Conservation (phyloP, 2,888 invertebrate species). For the Pristionchus japonicus region DNA sequence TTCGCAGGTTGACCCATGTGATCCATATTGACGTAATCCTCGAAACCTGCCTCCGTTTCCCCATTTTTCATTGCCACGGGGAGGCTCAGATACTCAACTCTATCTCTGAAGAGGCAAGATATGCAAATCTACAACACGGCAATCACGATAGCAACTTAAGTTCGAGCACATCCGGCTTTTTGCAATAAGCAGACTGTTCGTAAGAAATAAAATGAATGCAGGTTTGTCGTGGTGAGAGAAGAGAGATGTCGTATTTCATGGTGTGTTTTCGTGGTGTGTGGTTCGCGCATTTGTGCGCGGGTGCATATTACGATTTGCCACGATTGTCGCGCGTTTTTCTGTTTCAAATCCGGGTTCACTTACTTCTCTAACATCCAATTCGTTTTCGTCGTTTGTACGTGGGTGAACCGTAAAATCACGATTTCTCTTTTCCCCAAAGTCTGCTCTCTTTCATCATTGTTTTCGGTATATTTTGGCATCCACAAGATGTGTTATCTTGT, state of each 20-base stretch:
- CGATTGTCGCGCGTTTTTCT: not conserved
- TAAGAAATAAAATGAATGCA: not conserved
- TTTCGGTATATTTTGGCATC: not conserved
- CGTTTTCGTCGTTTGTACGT: too few species aligned
- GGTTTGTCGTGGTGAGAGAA: not conserved
- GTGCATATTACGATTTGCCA: not conserved
- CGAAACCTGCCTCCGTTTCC: constrained; percentile 20
- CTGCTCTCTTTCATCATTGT: not conserved
- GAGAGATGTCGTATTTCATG: not conserved
- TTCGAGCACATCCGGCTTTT: not conserved
- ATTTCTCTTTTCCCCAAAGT: not conserved
- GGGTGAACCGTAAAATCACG: too few species aligned
- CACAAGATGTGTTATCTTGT: not conserved
- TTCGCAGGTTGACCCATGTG: constrained; percentile 19
- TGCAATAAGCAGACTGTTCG: not conserved
- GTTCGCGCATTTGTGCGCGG: too few species aligned
- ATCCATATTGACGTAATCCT: constrained; percentile 38
- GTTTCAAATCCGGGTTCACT: not conserved
- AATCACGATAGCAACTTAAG: not conserved
- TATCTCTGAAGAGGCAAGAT: not conserved
- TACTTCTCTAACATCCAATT: not conserved
- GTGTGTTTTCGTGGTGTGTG: not conserved
- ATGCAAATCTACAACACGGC: not conserved
- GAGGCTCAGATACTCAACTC: not conserved
- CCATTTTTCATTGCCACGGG: constrained; percentile 30